Conservation (phyloP, 2,888 invertebrate genomes). For the Cheilosia scutellata region DNA sequence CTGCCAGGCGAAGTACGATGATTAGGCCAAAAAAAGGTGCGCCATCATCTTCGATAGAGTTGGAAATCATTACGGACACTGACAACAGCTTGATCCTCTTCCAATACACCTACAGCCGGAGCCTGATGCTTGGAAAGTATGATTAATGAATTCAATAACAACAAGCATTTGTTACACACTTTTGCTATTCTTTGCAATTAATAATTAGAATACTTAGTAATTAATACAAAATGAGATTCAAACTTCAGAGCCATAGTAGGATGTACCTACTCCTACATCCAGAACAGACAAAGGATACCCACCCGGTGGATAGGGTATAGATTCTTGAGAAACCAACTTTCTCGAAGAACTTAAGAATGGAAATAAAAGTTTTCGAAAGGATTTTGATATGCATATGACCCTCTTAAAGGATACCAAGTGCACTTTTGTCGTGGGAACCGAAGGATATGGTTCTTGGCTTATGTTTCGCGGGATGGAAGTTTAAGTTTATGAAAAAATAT, state of each 20-base stretch:
- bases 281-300: neutral
- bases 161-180: slow-evolving; percentile 38
- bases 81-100: slow-evolving; percentile 19
- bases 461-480: slow-evolving; percentile 58
- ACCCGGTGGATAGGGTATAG: neutral
- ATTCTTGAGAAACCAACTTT: slow-evolving; percentile 38
- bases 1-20: neutral
- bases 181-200: slow-evolving; percentile 27
- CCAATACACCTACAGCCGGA: too few species aligned
- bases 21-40: slow-evolving; percentile 33
- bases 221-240: slow-evolving; percentile 41
- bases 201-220: slow-evolving; percentile 52
- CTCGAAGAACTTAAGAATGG: slow-evolving; percentile 19
- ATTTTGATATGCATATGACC: slow-evolving; percentile 69
- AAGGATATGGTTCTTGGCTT: slow-evolving; percentile 56
- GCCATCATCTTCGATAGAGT: slow-evolving; percentile 43
- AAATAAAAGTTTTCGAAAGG: slow-evolving; percentile 51
- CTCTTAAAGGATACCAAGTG: slow-evolving; percentile 62
- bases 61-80: slow-evolving; percentile 30
- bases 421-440: slow-evolving; percentile 63
- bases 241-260: slow-evolving; percentile 19
- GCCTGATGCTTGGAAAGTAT: slow-evolving; percentile 7
- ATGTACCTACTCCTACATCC: neutral
- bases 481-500: slow-evolving; percentile 35
- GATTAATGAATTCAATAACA: slow-evolving; percentile 49